These are phyloP conservation scores for Plemyria rubiginata DNA, from an alignment of 2,888 invertebrate species.

Conservation along the genomic window DNA sequence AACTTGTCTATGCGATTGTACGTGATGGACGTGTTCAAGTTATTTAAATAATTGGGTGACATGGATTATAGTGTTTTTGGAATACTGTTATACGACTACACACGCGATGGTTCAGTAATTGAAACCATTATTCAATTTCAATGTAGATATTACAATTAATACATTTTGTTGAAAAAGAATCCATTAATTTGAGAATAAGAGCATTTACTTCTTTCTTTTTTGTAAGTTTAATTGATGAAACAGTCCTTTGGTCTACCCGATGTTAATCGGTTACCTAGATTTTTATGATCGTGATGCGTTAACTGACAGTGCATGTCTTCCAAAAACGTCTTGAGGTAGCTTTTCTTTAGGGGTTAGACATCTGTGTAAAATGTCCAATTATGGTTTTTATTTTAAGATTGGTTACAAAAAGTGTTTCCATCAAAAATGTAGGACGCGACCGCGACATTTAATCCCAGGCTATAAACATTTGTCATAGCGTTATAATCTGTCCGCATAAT, in stretches of 20 bases:
- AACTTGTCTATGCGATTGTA: conserved; percentile 48
- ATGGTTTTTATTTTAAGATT: too few species aligned
- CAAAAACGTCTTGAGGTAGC: too few species aligned
- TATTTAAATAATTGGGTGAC: conserved; percentile 17
- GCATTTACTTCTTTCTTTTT: background rate
- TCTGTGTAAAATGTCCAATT: too few species aligned
- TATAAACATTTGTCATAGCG: conserved; percentile 29
- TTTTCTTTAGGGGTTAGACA: too few species aligned
- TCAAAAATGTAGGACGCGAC: conserved; percentile 21
- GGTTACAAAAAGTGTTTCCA: conserved; percentile 7
- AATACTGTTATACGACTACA: background rate
- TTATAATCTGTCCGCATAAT: conserved; percentile 30
- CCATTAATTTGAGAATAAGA: background rate
- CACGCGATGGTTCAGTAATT: conserved; percentile 13
- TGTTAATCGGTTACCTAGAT: too few species aligned
- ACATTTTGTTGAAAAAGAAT: background rate
- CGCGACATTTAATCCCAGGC: conserved; percentile 23
- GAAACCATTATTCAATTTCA: conserved; percentile 8
- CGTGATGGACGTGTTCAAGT: conserved; percentile 27
- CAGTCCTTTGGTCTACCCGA: too few species aligned
- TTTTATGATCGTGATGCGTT: too few species aligned
- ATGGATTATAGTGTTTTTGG: conserved; percentile 9
- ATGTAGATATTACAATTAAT: background rate
- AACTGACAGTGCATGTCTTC: too few species aligned
- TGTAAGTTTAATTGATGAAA: background rate